Evolutionary conservation across 2,797 vertebrate species (phyloP).

Genomic region (Chelon labrosus): DNA sequence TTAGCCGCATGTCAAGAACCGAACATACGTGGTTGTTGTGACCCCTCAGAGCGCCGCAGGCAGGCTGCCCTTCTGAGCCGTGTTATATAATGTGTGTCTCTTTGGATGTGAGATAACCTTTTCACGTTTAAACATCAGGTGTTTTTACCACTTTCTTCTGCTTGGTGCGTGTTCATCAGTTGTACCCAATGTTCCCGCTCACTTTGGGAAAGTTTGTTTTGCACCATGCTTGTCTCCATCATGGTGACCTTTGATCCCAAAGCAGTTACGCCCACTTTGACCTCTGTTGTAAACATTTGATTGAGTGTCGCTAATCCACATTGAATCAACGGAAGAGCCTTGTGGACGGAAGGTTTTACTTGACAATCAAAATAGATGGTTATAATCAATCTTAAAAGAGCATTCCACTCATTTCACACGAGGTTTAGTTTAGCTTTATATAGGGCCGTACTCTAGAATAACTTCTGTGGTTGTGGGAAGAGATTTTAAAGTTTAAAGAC

Average conservation of each 20-base stretch:
- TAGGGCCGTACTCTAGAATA: background rate
- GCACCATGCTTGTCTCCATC: too few relatives aligned
- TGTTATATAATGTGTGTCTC: conserved; percentile 48
- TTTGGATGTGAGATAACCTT: conserved; percentile 36
- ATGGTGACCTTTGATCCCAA: too few relatives aligned
- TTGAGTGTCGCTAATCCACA: background rate
- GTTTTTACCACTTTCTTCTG: conserved; percentile 1
- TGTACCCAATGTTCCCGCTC: background rate
- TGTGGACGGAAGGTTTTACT: background rate
- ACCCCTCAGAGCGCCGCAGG: background rate
- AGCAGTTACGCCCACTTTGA: background rate
- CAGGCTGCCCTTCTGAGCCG: conserved; percentile 22
- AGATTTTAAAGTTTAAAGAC: background rate
- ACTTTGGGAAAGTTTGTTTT: too few relatives aligned
- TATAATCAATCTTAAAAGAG: background rate
- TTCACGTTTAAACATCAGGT: conserved; percentile 10
- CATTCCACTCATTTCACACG: background rate
- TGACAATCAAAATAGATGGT: background rate
- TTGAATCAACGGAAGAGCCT: background rate
- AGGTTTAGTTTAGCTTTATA: background rate
- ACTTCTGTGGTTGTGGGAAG: background rate
- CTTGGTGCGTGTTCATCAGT: background rate
- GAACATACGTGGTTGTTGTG: conserved; percentile 47
- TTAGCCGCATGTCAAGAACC: conserved; percentile 43
- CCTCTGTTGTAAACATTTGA: background rate